These are phyloP conservation scores for Crax fasciolata DNA, from an alignment of 2,797 vertebrate species.

Conservation along the genomic window DNA sequence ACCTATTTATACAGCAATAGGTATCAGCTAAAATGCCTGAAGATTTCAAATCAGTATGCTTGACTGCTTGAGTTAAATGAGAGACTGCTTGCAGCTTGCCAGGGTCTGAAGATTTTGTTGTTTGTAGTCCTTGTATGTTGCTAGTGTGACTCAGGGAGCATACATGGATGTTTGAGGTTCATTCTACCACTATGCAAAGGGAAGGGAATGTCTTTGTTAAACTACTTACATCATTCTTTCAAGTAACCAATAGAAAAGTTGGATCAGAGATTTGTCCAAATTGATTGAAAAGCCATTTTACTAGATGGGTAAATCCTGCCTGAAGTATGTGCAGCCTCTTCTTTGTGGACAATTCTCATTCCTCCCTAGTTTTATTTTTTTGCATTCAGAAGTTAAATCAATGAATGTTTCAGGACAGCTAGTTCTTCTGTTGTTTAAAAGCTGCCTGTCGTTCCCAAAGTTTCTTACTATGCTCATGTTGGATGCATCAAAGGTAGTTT, in stretches of 20 bases:
- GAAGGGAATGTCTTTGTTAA: not conserved
- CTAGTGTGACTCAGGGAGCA: not conserved
- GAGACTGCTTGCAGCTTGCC: not conserved
- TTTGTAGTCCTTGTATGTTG: not conserved
- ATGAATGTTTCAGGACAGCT: not conserved
- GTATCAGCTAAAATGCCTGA: not conserved
- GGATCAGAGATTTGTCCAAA: not conserved
- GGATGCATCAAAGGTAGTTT: not conserved
- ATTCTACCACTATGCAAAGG: not conserved
- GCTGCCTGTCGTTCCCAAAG: not conserved
- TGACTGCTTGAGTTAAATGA: not conserved
- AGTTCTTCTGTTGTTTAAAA: not conserved
- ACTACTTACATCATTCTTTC: not conserved
- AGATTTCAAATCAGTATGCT: not conserved
- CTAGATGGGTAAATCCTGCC: not conserved
- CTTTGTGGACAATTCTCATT: not conserved
- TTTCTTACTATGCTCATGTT: not conserved
- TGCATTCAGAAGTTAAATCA: not conserved
- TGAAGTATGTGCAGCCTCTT: not conserved
- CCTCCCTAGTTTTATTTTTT: not conserved
- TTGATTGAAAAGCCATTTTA: not conserved
- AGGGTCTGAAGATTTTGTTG: not conserved
- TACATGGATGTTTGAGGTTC: not conserved
- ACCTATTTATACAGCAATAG: not conserved
- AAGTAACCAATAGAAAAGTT: not conserved